phyloP scores from a whole-genome alignment of 2,797 vertebrate genomes.

The Spinus pinus region DNA sequence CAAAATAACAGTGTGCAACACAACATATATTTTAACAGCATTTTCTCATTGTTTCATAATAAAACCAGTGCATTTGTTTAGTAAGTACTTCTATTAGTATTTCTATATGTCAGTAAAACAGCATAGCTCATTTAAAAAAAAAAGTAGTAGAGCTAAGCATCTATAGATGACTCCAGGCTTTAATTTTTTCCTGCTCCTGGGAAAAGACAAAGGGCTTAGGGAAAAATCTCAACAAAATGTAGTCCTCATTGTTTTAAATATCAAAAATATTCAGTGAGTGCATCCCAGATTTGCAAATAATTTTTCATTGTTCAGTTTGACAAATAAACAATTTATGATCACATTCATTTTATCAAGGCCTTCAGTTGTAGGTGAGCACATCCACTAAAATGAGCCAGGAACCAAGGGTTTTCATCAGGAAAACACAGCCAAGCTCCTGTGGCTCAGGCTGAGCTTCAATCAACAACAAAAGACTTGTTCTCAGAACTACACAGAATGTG shows the following conservation, averaged over 20 bases:
- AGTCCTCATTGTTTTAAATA: not conserved
- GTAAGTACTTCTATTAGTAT: not conserved
- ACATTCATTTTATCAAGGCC: not conserved
- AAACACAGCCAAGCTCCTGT: not conserved
- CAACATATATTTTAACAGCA: not conserved
- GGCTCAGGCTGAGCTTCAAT: not conserved
- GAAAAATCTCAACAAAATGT: not conserved
- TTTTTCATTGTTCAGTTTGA: not conserved
- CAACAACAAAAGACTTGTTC: not conserved
- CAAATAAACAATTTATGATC: not conserved
- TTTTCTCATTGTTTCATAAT: not conserved
- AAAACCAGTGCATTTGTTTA: not conserved
- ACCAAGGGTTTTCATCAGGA: not conserved
- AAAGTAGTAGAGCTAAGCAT: not conserved
- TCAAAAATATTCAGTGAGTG: not conserved
- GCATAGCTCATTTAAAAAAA: not conserved
- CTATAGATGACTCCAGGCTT: not conserved
- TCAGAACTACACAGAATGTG: not conserved
- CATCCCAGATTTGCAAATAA: not conserved
- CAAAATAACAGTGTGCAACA: not conserved
- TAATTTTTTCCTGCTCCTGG: not conserved
- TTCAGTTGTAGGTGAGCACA: not conserved
- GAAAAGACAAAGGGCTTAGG: not conserved
- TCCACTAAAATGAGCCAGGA: not conserved
- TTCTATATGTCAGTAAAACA: not conserved